A percentile compares a stretch with the other conserved stretches of the same genome.
These are phyloP conservation scores for Orchestes rusci DNA, from an alignment of 2,888 invertebrate genomes.

Conservation along the genomic window DNA sequence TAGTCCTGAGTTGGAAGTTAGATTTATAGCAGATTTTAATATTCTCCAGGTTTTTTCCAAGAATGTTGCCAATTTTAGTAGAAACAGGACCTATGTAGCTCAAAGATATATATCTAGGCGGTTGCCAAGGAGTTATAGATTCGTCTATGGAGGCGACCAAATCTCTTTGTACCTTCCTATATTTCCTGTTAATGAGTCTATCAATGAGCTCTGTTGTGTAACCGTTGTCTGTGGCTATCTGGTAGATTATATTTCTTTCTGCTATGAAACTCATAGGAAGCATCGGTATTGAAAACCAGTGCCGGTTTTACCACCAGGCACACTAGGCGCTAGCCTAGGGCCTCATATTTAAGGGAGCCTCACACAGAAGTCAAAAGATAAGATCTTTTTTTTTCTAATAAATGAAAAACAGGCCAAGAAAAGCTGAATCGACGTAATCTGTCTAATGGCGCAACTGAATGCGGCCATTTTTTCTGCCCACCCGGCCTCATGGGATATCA, in stretches of 20 bases:
- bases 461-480: too few relatives aligned
- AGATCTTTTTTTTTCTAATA: too few relatives aligned
- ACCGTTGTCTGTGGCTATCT: not conserved
- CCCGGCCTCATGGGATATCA: too few relatives aligned
- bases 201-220: not conserved
- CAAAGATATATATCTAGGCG: not conserved
- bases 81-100: not conserved
- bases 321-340: too few relatives aligned
- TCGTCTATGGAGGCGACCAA: not conserved
- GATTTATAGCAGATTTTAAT: not conserved
- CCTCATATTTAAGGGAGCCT: too few relatives aligned
- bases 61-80: not conserved
- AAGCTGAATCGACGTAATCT: too few relatives aligned
- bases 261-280: not conserved
- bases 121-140: not conserved
- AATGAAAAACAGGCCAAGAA: too few relatives aligned
- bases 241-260: not conserved
- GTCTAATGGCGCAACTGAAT: too few relatives aligned
- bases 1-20: not conserved
- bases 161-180: not conserved
- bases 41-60: not conserved
- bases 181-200: not conserved
- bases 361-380: too few relatives aligned
- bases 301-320: too few relatives aligned
- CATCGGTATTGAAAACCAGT: not conserved